Evolutionary conservation across 2,888 invertebrate species (phyloP).

Genomic region (Cetonia aurata): DNA sequence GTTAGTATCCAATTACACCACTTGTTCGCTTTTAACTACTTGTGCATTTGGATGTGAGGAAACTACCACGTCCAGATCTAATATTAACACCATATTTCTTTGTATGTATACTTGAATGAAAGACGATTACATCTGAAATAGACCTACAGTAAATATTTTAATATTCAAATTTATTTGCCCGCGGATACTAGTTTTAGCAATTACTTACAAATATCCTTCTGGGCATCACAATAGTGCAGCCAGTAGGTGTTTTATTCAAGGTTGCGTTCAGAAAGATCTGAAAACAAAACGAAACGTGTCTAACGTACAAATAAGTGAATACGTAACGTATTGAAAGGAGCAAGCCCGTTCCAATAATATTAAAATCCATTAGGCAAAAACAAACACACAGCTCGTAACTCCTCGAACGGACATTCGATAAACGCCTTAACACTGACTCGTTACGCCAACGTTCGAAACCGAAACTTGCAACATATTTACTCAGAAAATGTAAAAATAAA

Average conservation of each 20-base stretch:
- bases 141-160: too few species aligned
- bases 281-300: constrained; percentile 36
- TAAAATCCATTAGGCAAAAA: constrained; percentile 33
- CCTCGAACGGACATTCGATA: constrained; percentile 14
- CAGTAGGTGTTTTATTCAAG: constrained; percentile 19
- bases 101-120: too few species aligned
- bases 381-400: constrained; percentile 30
- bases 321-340: not conserved
- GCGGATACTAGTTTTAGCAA: not conserved
- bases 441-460: not conserved
- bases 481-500: not conserved
- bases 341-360: constrained; percentile 15
- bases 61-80: too few species aligned
- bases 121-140: too few species aligned
- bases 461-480: constrained; percentile 20
- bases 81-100: too few species aligned
- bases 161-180: too few species aligned
- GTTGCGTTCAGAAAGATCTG: constrained; percentile 4
- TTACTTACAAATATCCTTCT: constrained; percentile 16
- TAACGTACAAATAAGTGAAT: constrained; percentile 30
- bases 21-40: too few species aligned
- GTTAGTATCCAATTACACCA: too few species aligned
- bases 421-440: not conserved
- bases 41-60: too few species aligned
- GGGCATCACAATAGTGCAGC: not conserved